Conservation (phyloP, 2,113 vertebrate genomes). For the Abramis brama region DNA sequence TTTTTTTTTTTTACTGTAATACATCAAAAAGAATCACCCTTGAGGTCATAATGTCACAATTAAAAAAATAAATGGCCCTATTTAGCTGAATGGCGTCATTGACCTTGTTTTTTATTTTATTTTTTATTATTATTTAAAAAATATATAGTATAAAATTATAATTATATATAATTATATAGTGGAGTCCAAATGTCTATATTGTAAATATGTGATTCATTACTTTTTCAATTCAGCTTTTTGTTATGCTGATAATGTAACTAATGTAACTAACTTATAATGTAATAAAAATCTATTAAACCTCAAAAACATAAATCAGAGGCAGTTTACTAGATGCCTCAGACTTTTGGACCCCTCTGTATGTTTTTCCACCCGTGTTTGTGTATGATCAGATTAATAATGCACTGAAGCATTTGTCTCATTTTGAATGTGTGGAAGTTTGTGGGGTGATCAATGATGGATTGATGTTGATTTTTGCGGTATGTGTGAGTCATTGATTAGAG, state of each 20-base stretch:
- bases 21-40: background rate
- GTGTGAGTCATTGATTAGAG: background rate
- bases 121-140: no score
- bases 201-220: background rate
- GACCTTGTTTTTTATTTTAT: background rate
- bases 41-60: background rate
- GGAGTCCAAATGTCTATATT: background rate
- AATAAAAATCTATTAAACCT: background rate
- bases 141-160: no score
- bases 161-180: no score
- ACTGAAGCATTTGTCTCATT: background rate
- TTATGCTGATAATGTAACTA: background rate
- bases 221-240: background rate
- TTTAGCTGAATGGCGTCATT: no score
- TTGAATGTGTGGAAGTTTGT: background rate
- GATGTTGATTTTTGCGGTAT: background rate
- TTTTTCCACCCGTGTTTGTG: background rate
- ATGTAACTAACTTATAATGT: no score
- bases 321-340: background rate
- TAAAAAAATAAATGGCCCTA: background rate
- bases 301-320: no score
- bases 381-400: background rate
- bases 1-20: background rate
- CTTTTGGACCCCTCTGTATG: background rate
- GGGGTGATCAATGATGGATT: background rate